Percentiles rank a stretch among this genome's conserved stretches.
Evolutionary conservation across 2,797 vertebrate genomes (phyloP).

Genomic region (Falco biarmicus): DNA sequence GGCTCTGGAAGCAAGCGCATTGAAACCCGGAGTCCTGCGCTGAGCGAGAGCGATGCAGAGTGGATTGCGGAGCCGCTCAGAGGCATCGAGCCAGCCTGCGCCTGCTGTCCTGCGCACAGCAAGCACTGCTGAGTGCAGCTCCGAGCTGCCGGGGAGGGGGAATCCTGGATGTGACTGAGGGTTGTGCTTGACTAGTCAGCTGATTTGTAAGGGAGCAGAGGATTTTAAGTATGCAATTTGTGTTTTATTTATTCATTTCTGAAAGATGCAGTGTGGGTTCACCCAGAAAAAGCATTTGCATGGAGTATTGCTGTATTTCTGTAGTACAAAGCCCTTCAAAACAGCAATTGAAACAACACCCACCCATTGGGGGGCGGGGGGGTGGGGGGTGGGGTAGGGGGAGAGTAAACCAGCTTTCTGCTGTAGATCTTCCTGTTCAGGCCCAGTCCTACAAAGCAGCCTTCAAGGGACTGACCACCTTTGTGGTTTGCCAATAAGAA

Average conservation of each 20-base stretch:
- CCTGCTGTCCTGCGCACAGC: neutral
- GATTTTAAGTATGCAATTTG: conserved; percentile 12
- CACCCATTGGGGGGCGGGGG: neutral
- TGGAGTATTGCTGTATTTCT: neutral
- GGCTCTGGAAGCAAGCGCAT: neutral
- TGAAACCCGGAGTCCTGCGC: neutral
- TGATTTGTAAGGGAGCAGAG: conserved; percentile 14
- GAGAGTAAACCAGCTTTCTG: neutral
- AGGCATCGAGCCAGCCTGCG: neutral
- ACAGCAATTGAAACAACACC: neutral
- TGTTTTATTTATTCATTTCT: conserved; percentile 29
- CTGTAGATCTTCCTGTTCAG: neutral
- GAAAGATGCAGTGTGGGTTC: neutral
- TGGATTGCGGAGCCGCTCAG: neutral
- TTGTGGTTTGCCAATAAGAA: neutral
- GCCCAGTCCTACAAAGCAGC: neutral
- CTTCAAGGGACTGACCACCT: neutral
- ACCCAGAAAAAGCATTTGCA: conserved; percentile 12
- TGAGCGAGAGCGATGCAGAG: neutral
- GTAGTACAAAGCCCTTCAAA: neutral
- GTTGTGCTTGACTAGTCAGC: neutral
- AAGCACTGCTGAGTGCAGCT: neutral
- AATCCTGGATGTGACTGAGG: neutral
- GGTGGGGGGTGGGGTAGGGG: no score
- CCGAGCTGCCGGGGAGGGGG: neutral